These are phyloP conservation scores for Clarias pachynema DNA, from an alignment of 2,797 vertebrate genomes.

Conservation along the genomic window DNA sequence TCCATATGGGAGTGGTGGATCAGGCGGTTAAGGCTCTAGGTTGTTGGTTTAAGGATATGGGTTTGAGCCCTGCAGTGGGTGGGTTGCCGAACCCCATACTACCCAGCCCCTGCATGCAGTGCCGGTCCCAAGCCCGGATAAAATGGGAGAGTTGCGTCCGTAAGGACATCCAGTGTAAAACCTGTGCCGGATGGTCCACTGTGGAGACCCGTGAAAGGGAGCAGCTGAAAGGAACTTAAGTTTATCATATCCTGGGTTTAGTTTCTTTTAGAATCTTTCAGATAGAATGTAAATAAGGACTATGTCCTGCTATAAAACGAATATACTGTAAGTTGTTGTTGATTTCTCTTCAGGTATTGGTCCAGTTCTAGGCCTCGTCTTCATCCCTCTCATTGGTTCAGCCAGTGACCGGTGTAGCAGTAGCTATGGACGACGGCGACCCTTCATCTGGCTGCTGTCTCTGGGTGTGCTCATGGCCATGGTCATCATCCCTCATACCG, in stretches of 20 bases:
- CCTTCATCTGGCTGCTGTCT: slow-evolving; percentile 83
- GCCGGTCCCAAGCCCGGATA: too few species aligned
- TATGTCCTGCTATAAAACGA: background rate
- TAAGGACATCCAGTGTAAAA: too few species aligned
- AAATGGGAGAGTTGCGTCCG: too few species aligned
- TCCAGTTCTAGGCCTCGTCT: slow-evolving; percentile 79
- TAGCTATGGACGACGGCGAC: slow-evolving; percentile 76
- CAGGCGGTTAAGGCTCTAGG: too few species aligned
- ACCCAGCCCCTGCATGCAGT: too few species aligned
- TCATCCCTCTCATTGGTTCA: slow-evolving; percentile 82
- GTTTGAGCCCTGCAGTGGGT: too few species aligned
- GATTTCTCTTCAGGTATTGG: slow-evolving; percentile 71
- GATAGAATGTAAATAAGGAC: background rate
- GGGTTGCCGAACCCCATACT: too few species aligned
- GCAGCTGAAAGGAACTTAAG: too few species aligned
- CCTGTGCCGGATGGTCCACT: too few species aligned
- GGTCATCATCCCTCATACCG: slow-evolving; percentile 79
- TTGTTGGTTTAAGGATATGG: too few species aligned
- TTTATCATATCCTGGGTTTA: background rate
- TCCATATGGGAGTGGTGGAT: too few species aligned
- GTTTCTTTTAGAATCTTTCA: background rate
- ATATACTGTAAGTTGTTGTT: background rate
- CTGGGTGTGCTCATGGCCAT: slow-evolving; percentile 78
- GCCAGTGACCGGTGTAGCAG: slow-evolving; percentile 82
- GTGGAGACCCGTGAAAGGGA: too few species aligned